These are phyloP conservation scores for Coregonus sp. DNA, from an alignment of 2,797 vertebrate species.

Conservation along the genomic window DNA sequence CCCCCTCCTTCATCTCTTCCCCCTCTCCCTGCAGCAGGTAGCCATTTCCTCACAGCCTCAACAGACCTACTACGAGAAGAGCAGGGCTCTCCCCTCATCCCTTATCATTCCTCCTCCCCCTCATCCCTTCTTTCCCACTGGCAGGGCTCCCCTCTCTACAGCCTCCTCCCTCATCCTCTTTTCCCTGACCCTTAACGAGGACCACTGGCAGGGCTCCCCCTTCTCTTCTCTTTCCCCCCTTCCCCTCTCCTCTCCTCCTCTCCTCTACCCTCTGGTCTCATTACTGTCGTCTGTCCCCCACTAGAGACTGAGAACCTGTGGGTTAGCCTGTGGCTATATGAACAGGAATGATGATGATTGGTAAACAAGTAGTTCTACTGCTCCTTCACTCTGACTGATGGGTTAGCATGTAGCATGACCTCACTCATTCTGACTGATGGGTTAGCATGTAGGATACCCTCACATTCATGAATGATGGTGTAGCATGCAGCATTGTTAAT, in stretches of 20 bases:
- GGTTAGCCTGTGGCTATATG: constrained; percentile 13
- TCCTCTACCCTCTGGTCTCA: background rate
- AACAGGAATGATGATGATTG: background rate
- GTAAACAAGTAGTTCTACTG: background rate
- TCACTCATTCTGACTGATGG: background rate
- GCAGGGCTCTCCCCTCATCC: background rate
- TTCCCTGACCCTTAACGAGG: constrained; percentile 2
- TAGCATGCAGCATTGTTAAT: constrained; percentile 90
- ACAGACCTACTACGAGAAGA: constrained; percentile 27
- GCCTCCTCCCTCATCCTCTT: background rate
- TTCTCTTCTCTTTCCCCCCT: background rate
- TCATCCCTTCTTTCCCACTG: background rate
- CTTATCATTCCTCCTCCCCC: background rate
- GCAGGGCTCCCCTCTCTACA: background rate
- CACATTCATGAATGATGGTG: constrained; percentile 80
- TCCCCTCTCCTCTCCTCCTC: background rate
- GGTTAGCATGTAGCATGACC: background rate
- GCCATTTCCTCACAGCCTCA: constrained; percentile 43
- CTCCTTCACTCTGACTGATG: background rate
- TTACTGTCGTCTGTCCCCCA: background rate
- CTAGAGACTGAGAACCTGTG: background rate
- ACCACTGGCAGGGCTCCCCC: background rate
- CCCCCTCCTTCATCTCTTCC: constrained; percentile 25
- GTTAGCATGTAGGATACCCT: background rate
- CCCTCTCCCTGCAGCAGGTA: constrained; percentile 25